Base-by-base conservation (phyloP, 2,113 vertebrate species). In the Microtus pennsylvanicus region DNA sequence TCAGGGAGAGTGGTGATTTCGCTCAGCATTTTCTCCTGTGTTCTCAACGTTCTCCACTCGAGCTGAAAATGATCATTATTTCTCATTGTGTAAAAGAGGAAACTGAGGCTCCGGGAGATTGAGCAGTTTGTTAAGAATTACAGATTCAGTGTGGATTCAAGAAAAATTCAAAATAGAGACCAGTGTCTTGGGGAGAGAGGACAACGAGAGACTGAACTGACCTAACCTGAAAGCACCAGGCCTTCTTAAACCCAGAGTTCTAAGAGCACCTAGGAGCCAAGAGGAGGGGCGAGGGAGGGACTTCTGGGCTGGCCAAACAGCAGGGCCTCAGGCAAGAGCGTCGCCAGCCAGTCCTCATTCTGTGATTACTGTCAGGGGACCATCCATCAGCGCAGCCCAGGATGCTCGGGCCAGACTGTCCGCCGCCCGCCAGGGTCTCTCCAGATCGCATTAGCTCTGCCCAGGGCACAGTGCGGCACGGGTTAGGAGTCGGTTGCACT, bases 321-420 rank as follows among this genome's bases (percentile, higher is more conserved):
- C 87, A 65, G 89, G 96, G 97, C 97, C 98, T 96, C 87, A 1
- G 96, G 97, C 96, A 88, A 97, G 97, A 98, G 95, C 98, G 78
- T 96, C 97, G 96, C 96, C 98, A 95, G 97, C 91, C 93, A 97
- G 97, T 98, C 98, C 98, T 98, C 98, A 98, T 98, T 98, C 96
- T 95, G 98, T 96, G 98, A 99, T 99, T 98, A 98, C 98, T 98
- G 98, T 98, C 98, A 99, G 97, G 93, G 96, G 98, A 98, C 97
- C 98, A 97, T 98, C 98, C 98, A 98, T 98, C 98, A 98, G 97
- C 96, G 96, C 95, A 13, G 94, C 97, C 97, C 94, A 45, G 97
- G 97, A 98, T 93, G 96, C 96, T 94, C 85, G 61, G 90, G 95
- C 97, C 97, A 97, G 95, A 98, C 98, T 98, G 98, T 97, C 97